Conservation (phyloP, 2,888 invertebrate species). For the Patella caerulea region DNA sequence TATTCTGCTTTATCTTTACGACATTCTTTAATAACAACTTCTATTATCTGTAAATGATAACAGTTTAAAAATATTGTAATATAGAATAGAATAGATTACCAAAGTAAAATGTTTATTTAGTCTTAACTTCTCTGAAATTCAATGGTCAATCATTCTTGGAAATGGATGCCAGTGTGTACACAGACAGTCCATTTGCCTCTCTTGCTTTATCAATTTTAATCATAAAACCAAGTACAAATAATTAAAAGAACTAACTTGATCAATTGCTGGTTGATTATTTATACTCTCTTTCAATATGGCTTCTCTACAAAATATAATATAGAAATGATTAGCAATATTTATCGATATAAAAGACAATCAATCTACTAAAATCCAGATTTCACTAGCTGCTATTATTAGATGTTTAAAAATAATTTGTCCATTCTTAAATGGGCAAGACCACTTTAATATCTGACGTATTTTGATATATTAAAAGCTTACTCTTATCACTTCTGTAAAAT, state of each 20-base stretch:
- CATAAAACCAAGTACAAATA: neutral
- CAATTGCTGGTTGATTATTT: conserved; percentile 43
- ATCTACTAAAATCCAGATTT: too few species aligned
- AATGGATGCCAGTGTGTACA: neutral
- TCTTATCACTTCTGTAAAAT: too few species aligned
- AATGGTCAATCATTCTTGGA: too few species aligned
- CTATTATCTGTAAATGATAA: conserved; percentile 72
- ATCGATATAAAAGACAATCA: too few species aligned
- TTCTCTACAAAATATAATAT: conserved; percentile 36
- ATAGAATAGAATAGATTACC: neutral
- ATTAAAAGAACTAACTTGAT: conserved; percentile 38
- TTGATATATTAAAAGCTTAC: too few species aligned
- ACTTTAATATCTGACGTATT: too few species aligned
- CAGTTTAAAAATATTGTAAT: neutral
- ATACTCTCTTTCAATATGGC: conserved; percentile 36
- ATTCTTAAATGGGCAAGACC: too few species aligned
- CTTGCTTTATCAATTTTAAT: neutral
- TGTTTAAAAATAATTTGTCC: too few species aligned
- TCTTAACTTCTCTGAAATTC: too few species aligned
- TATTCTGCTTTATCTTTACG: conserved; percentile 85
- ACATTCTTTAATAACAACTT: conserved; percentile 83
- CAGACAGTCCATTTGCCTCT: neutral
- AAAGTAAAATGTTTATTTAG: neutral
- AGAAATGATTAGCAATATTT: neutral
- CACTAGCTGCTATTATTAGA: too few species aligned